A percentile compares a stretch with the other conserved stretches of the same genome.
phyloP scores from a whole-genome alignment of 2,888 invertebrate species.

The Julus scandinavius region DNA sequence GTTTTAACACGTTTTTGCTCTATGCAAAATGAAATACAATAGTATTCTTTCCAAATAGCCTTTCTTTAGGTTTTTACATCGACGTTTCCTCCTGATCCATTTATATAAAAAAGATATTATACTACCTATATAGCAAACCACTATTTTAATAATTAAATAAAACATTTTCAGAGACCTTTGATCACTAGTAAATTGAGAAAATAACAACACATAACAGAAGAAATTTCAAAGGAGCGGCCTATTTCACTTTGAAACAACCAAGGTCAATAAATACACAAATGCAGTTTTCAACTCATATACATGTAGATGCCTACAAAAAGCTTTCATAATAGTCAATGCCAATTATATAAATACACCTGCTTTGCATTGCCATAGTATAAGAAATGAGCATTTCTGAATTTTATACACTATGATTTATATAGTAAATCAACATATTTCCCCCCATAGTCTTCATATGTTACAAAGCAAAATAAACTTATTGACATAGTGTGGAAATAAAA shows the following conservation, averaged over 20 bases:
- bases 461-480: no score
- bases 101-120: no score
- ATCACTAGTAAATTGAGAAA: not conserved
- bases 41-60: no score
- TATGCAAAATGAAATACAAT: no score
- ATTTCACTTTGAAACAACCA: slow-evolving; percentile 23
- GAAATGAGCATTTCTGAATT: slow-evolving; percentile 29
- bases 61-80: no score
- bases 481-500: not conserved
- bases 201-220: not conserved
- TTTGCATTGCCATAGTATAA: not conserved
- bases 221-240: not conserved
- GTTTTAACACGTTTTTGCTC: no score
- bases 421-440: not conserved
- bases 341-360: slow-evolving; percentile 14
- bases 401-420: not conserved
- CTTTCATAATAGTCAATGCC: not conserved
- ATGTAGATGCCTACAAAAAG: not conserved
- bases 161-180: no score
- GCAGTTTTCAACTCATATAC: not conserved
- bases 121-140: not conserved
- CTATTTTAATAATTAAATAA: not conserved
- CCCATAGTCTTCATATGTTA: no score
- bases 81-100: no score
- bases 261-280: slow-evolving; percentile 12